Percentiles rank a stretch among this genome's conserved stretches.
Conservation (phyloP, 2,797 vertebrate genomes). For the Arremon aurantiirostris region DNA sequence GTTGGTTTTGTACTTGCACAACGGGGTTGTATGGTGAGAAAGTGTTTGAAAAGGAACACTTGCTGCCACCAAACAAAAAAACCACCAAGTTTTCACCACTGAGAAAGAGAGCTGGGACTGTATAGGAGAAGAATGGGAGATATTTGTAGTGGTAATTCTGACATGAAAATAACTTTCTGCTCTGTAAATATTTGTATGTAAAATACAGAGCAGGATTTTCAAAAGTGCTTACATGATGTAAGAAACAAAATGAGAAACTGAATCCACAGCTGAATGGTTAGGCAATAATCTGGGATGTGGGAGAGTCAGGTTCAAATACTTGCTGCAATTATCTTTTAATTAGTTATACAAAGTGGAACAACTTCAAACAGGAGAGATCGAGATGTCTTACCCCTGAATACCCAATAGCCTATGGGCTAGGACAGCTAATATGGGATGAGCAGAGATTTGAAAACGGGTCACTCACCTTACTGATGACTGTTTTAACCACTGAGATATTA, state of each 20-base stretch:
- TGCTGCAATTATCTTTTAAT: conserved; percentile 64
- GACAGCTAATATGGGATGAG: conserved; percentile 35
- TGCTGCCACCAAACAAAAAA: background rate
- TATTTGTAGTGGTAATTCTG: background rate
- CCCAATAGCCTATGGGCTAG: conserved; percentile 51
- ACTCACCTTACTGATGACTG: conserved; percentile 55
- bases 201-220: conserved; percentile 4
- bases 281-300: conserved; percentile 54
- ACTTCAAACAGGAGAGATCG: conserved; percentile 57
- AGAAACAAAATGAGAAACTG: conserved; percentile 24
- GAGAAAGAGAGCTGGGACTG: background rate
- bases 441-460: conserved; percentile 48
- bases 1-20: background rate
- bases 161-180: background rate
- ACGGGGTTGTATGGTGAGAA: background rate
- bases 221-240: conserved; percentile 9
- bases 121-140: background rate
- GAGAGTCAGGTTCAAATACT: conserved; percentile 56
- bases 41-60: background rate
- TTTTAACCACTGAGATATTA: conserved; percentile 62
- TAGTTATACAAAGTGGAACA: conserved; percentile 67
- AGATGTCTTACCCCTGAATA: conserved; percentile 43
- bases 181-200: background rate
- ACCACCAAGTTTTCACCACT: background rate
- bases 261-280: conserved; percentile 32